Conservation (phyloP, 1,140 invertebrate genomes). For the Amyelois transitella region DNA sequence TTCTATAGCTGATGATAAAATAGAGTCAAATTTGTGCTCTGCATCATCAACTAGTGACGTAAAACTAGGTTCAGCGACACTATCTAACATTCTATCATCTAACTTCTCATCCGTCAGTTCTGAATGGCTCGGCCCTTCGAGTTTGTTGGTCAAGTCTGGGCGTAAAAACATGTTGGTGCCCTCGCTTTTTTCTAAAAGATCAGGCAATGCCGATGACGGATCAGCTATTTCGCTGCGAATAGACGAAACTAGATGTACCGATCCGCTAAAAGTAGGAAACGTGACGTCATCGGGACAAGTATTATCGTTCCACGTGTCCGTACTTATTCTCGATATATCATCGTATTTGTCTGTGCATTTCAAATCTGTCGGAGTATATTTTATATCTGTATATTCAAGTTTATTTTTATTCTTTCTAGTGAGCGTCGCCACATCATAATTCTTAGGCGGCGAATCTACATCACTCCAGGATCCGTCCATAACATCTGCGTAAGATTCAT, state of each 20-base stretch:
- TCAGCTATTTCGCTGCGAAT: slow-evolving; percentile 78
- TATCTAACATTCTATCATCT: slow-evolving; percentile 37
- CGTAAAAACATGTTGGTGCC: slow-evolving; percentile 27
- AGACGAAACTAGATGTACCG: slow-evolving; percentile 80
- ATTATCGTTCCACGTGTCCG: slow-evolving; percentile 86
- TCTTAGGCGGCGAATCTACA: slow-evolving; percentile 14
- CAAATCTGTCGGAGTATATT: background rate
- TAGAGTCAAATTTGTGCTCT: slow-evolving; percentile 54
- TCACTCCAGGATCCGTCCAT: slow-evolving; percentile 52
- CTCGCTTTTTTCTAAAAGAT: slow-evolving; percentile 63
- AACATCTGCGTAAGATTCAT: slow-evolving; percentile 65
- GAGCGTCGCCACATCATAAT: slow-evolving; percentile 24
- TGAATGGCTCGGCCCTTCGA: slow-evolving; percentile 18
- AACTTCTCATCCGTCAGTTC: slow-evolving; percentile 1
- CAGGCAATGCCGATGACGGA: slow-evolving; percentile 42
- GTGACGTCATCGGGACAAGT: slow-evolving; percentile 83
- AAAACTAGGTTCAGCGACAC: slow-evolving; percentile 46
- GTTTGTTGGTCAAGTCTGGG: slow-evolving; percentile 56
- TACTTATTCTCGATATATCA: slow-evolving; percentile 29
- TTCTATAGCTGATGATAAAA: slow-evolving; percentile 75
- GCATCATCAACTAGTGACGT: slow-evolving; percentile 43
- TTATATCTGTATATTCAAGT: slow-evolving; percentile 46
- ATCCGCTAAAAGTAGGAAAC: slow-evolving; percentile 85
- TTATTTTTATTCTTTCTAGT: slow-evolving; percentile 28
- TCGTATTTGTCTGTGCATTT: slow-evolving; percentile 17